These are phyloP conservation scores for Drosophila malerkotliana DNA, from an alignment of 1,140 invertebrate genomes.

Conservation along the genomic window DNA sequence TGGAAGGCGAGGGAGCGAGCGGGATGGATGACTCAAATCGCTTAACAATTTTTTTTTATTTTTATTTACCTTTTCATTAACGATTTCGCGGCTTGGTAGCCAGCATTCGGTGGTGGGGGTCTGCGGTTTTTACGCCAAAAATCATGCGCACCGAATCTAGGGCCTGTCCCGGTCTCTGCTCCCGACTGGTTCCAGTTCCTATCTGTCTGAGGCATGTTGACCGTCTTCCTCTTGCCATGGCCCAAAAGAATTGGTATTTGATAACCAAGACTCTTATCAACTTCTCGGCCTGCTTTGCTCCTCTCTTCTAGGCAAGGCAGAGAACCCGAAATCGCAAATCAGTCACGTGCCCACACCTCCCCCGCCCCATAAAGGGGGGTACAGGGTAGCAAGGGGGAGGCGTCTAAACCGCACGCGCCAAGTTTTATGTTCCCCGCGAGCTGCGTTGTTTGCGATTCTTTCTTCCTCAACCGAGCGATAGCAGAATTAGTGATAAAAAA, in stretches of 20 bases:
- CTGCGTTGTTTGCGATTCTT: neutral
- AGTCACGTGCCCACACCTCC: conserved; percentile 35
- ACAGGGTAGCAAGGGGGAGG: neutral
- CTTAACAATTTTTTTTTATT: conserved; percentile 43
- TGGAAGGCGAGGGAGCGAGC: neutral
- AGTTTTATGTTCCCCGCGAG: conserved; percentile 17
- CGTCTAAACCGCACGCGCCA: conserved; percentile 39
- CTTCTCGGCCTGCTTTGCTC: conserved; percentile 4
- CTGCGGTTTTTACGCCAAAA: conserved; percentile 51
- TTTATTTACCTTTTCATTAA: conserved; percentile 79
- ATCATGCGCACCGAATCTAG: conserved; percentile 54
- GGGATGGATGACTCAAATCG: conserved; percentile 19
- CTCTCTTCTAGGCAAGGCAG: conserved; percentile 9
- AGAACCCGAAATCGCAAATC: conserved; percentile 45
- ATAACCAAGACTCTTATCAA: conserved; percentile 58
- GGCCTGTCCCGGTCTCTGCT: conserved; percentile 1
- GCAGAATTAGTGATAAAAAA: conserved; percentile 23
- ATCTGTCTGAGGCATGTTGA: conserved; percentile 29
- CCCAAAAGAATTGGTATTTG: conserved; percentile 20
- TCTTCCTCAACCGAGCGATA: conserved; percentile 25
- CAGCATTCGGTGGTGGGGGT: neutral
- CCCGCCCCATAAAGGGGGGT: no score
- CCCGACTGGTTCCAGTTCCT: conserved; percentile 3
- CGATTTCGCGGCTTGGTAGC: conserved; percentile 60
- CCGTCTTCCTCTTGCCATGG: conserved; percentile 25